These are phyloP conservation scores for Sylvicola cinctus DNA, from an alignment of 2,888 invertebrate genomes.

Conservation along the genomic window DNA sequence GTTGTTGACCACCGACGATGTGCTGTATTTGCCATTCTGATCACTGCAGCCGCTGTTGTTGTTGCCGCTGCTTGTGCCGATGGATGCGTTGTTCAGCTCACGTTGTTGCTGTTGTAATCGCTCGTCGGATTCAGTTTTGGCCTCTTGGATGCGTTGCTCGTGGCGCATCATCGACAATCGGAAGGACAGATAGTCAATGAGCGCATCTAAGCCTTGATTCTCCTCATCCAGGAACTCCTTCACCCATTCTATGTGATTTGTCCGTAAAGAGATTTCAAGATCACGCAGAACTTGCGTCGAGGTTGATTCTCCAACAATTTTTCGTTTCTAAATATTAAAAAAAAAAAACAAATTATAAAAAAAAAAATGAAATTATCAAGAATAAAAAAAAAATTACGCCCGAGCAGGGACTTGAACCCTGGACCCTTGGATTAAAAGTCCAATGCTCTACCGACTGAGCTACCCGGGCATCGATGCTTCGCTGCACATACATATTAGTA, in stretches of 20 bases:
- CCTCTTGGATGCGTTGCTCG: constrained; percentile 62
- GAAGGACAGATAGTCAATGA: constrained; percentile 94
- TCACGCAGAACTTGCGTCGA: constrained; percentile 96
- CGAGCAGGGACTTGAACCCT: constrained; percentile 8
- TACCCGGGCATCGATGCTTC: constrained; percentile 6
- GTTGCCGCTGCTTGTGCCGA: constrained; percentile 8
- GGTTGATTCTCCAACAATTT: constrained; percentile 91
- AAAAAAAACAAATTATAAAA: constrained; percentile 23
- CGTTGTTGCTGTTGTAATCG: constrained; percentile 29
- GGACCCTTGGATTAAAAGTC: constrained; percentile 8
- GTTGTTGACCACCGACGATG: constrained; percentile 6
- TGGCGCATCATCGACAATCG: constrained; percentile 85
- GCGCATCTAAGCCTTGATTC: constrained; percentile 87
- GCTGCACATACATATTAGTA: too few species aligned
- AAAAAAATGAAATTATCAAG: constrained; percentile 7
- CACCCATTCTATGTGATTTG: constrained; percentile 99
- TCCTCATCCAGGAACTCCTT: constrained; percentile 91
- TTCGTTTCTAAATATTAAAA: constrained; percentile 66
- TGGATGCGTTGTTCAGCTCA: constrained; percentile 13
- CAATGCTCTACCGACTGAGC: constrained; percentile 8
- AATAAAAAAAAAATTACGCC: constrained; percentile 5
- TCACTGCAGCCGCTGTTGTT: constrained; percentile 16
- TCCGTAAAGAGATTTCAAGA: constrained; percentile 93
- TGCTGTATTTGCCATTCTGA: constrained; percentile 16
- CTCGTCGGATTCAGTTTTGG: constrained; percentile 56